phyloP scores from a whole-genome alignment of 2,888 invertebrate species.

The Ochropleura plecta region DNA sequence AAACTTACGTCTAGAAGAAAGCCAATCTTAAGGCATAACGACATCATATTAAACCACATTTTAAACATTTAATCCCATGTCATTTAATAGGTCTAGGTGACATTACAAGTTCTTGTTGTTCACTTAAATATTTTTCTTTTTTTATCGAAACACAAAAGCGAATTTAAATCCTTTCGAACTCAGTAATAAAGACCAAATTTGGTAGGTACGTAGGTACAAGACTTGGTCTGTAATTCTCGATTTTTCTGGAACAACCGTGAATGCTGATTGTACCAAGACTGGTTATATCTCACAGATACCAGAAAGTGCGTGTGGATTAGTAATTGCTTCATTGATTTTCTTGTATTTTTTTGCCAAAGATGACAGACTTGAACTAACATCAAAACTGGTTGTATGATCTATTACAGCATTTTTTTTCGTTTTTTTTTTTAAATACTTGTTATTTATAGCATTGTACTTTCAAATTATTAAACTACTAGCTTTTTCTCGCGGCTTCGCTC shows the following conservation, averaged over 20 bases:
- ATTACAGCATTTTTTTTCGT: conserved; percentile 22
- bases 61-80: conserved; percentile 30
- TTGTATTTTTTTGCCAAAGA: conserved; percentile 54
- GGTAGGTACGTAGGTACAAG: background rate
- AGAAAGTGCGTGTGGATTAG: conserved; percentile 73
- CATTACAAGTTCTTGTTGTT: conserved; percentile 66
- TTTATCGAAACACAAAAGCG: background rate
- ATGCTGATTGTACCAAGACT: conserved; percentile 53
- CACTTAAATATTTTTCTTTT: conserved; percentile 41
- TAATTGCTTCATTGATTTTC: conserved; percentile 81
- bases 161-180: background rate
- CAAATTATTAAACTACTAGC: background rate
- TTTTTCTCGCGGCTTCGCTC: too few species aligned
- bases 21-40: background rate
- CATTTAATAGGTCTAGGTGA: conserved; percentile 10
- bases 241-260: conserved; percentile 44
- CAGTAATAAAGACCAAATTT: conserved; percentile 3
- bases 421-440: too few species aligned
- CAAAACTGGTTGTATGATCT: conserved; percentile 47
- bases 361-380: conserved; percentile 38
- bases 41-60: conserved; percentile 20
- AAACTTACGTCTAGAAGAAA: background rate
- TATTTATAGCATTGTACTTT: background rate
- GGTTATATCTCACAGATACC: conserved; percentile 45
- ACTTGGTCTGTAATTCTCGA: conserved; percentile 40